Evolutionary conservation across 2,113 vertebrate species (phyloP).

Genomic region (Stegostoma tigrinum): DNA sequence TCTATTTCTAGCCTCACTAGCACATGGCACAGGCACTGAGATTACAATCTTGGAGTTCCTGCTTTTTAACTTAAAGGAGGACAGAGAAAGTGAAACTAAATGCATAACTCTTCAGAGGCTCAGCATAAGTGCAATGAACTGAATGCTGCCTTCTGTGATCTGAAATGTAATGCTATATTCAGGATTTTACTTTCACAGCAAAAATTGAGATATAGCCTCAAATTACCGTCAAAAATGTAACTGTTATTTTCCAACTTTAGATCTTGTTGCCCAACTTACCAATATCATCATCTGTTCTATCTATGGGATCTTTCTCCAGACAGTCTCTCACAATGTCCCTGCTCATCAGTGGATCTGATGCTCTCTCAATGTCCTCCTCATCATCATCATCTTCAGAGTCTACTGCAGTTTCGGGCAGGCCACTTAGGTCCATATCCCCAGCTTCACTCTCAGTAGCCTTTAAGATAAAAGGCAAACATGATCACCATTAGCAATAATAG

Average conservation of each 20-base stretch:
- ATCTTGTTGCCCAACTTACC: conserved; percentile 60
- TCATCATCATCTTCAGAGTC: conserved; percentile 97
- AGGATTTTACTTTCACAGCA: background rate
- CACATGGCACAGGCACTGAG: too few species aligned
- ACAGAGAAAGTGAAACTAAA: background rate
- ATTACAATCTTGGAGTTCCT: too few species aligned
- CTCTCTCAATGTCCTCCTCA: conserved; percentile 94
- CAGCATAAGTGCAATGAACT: background rate
- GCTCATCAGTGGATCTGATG: conserved; percentile 92
- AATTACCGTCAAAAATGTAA: background rate
- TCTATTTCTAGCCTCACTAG: too few species aligned
- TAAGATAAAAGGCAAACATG: background rate
- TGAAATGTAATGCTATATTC: background rate
- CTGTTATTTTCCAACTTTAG: background rate
- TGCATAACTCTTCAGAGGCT: background rate
- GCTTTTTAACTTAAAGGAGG: too few species aligned
- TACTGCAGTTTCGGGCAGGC: conserved; percentile 93
- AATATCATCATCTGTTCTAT: conserved; percentile 93
- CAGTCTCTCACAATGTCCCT: conserved; percentile 94
- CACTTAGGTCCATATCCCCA: conserved; percentile 97
- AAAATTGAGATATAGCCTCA: background rate
- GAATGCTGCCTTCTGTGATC: background rate
- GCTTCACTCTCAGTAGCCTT: conserved; percentile 96
- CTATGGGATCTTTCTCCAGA: conserved; percentile 95
- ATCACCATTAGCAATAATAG: background rate